Evolutionary conservation across 2,888 invertebrate species (phyloP), one percentile per base, ranked within the genome.

Genomic region (Pristionchus japonicus): DNA sequence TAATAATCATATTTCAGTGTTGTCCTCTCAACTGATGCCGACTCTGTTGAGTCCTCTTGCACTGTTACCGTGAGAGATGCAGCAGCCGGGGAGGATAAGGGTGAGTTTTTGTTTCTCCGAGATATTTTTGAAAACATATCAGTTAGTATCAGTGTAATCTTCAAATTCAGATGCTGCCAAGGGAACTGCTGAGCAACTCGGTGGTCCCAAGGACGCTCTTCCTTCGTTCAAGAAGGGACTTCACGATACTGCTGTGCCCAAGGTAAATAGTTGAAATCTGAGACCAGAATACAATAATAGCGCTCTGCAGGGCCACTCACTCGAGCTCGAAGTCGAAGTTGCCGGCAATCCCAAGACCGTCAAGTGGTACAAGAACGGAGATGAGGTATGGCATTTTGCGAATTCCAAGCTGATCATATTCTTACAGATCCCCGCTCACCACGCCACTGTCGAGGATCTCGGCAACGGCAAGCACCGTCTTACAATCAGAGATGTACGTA

Each of bases 341-440:
- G 93, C 92, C 86, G 93, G 93, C 82, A 91, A 93, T 97, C 97
- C 0, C 37, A 96, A 96, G 90, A 96, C 96, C 89, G 96, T 98
- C 37, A 97, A 96, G 93, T 98, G 98, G 98, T 96, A 91, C 89
- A 92, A 92, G 88, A 92, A 92, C 88, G 93, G 92, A 49, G 89
- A 91, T 20, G 91, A 92, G 88, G 77, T 93, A 43, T 89, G n/a
- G 43, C 27, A 43, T 13, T 27, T 23, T 15, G 43, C 23, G 89
- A 61, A 92, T 91, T n/a, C 27, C 23, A 0, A 77, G 47, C 67
- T 90, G 88, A 57, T 1, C 37, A 20, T 70, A 77, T 27, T 77
- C 27, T 77, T 27, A 31, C 27, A 77, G 77, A 77, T 77, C 37
- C 23, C 77, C 13, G 7, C 77, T 3, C 83, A 27, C 23, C 52